Percentiles rank a stretch among this genome's conserved stretches.
These are phyloP conservation scores for Halcyon chelicuti DNA, from an alignment of 2,797 vertebrate genomes.

Conservation along the genomic window DNA sequence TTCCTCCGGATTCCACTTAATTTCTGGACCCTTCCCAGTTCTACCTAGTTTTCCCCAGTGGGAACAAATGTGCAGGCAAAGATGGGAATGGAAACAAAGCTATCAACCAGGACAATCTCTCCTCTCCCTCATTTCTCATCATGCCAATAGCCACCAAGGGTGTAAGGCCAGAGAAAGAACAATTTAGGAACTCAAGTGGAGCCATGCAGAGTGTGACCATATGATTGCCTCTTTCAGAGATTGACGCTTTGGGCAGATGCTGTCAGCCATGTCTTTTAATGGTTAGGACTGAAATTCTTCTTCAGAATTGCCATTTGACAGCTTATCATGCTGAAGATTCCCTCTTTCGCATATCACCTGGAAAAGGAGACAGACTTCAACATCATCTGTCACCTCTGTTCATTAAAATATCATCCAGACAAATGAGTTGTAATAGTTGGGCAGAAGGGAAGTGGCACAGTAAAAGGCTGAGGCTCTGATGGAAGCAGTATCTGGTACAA, in stretches of 20 bases:
- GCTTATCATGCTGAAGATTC: not conserved
- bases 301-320: not conserved
- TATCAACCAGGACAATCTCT: not conserved
- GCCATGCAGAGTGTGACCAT: not conserved
- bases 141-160: not conserved
- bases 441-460: not conserved
- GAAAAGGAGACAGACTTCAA: constrained; percentile 1
- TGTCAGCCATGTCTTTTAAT: not conserved
- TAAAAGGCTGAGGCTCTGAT: not conserved
- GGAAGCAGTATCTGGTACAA: not conserved
- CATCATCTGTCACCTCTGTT: not conserved
- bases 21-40: not conserved
- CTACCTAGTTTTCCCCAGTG: not conserved
- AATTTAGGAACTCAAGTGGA: not conserved
- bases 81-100: not conserved
- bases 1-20: not conserved
- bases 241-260: not conserved
- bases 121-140: not conserved
- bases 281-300: not conserved
- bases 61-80: not conserved
- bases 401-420: not conserved
- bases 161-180: not conserved
- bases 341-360: not conserved
- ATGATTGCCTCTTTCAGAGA: not conserved
- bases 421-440: not conserved